Percentiles rank a stretch among this genome's conserved stretches.
These are phyloP conservation scores for Petrosia ficiformis DNA, from an alignment of 37 sponge, comb jelly and placozoan species.

Conservation along the genomic window DNA sequence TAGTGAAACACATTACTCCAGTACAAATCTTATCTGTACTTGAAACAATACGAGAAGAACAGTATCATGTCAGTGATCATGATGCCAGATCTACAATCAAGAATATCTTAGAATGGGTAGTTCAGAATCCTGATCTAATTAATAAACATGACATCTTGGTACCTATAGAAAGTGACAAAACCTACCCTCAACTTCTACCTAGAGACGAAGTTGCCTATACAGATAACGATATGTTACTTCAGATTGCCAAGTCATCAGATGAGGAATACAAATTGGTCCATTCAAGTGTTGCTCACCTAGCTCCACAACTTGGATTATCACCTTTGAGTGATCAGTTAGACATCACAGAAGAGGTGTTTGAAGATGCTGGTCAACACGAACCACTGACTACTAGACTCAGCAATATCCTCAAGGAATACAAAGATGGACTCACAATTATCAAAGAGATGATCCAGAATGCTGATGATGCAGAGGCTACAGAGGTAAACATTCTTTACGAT, in stretches of 20 bases:
- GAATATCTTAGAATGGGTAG: background rate
- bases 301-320: slow-evolving; percentile 12
- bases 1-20: slow-evolving; percentile 2
- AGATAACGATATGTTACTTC: slow-evolving; percentile 36
- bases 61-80: background rate
- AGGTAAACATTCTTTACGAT: slow-evolving; percentile 61
- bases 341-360: slow-evolving; percentile 54
- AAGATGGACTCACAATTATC: slow-evolving; percentile 64
- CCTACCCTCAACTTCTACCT: slow-evolving; percentile 21
- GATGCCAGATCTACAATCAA: background rate
- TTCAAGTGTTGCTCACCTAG: slow-evolving; percentile 21
- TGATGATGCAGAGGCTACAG: slow-evolving; percentile 80
- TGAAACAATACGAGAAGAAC: slow-evolving; percentile 30
- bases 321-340: slow-evolving; percentile 36
- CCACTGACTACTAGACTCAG: slow-evolving; percentile 50
- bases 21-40: slow-evolving; percentile 34
- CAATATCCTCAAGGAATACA: slow-evolving; percentile 72
- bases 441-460: slow-evolving; percentile 83
- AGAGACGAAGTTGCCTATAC: slow-evolving; percentile 31
- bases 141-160: background rate
- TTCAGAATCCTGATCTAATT: background rate
- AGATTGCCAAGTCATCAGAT: slow-evolving; percentile 8
- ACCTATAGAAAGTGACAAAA: slow-evolving; percentile 22
- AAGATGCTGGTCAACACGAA: slow-evolving; percentile 64
- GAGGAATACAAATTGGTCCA: slow-evolving; percentile 25